phyloP scores from a whole-genome alignment of 2,888 invertebrate species.

The Trissonchulus latispiculum region DNA sequence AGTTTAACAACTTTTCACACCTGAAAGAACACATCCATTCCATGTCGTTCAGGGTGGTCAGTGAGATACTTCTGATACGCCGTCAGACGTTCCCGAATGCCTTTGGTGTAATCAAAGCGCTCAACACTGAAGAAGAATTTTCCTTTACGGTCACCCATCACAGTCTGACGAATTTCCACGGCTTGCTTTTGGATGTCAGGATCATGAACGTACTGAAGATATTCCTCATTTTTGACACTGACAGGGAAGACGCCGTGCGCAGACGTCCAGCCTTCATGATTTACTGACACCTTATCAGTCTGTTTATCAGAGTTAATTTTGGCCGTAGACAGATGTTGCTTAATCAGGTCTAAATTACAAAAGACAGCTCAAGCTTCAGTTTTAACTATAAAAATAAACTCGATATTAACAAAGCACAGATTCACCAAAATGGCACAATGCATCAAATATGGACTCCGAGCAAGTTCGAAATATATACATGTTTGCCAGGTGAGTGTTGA shows the following conservation, averaged over 20 bases:
- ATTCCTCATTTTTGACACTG: slow-evolving; percentile 43
- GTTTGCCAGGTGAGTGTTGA: too few relatives aligned
- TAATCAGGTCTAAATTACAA: slow-evolving; percentile 21
- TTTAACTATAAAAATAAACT: too few relatives aligned
- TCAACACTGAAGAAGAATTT: slow-evolving; percentile 42
- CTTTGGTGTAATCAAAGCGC: slow-evolving; percentile 43
- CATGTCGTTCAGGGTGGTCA: slow-evolving; percentile 37
- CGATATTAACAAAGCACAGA: too few relatives aligned
- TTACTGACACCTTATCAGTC: slow-evolving; percentile 27
- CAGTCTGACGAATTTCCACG: slow-evolving; percentile 33
- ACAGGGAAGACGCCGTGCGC: slow-evolving; percentile 43
- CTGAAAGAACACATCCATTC: slow-evolving; percentile 41
- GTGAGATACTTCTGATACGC: slow-evolving; percentile 30
- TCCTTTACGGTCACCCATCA: slow-evolving; percentile 28
- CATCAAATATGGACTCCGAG: too few relatives aligned
- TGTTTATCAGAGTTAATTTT: slow-evolving; percentile 31
- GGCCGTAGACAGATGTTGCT: slow-evolving; percentile 29
- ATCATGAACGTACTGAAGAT: slow-evolving; percentile 35
- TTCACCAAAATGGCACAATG: too few relatives aligned
- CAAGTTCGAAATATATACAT: too few relatives aligned
- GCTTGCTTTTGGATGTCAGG: slow-evolving; percentile 33
- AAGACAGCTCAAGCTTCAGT: too few relatives aligned
- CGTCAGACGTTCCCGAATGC: slow-evolving; percentile 4
- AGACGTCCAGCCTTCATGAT: slow-evolving; percentile 39
- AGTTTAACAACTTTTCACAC: slow-evolving; percentile 24